These are phyloP conservation scores for Conger conger DNA, from an alignment of 2,113 vertebrate species.

Conservation along the genomic window DNA sequence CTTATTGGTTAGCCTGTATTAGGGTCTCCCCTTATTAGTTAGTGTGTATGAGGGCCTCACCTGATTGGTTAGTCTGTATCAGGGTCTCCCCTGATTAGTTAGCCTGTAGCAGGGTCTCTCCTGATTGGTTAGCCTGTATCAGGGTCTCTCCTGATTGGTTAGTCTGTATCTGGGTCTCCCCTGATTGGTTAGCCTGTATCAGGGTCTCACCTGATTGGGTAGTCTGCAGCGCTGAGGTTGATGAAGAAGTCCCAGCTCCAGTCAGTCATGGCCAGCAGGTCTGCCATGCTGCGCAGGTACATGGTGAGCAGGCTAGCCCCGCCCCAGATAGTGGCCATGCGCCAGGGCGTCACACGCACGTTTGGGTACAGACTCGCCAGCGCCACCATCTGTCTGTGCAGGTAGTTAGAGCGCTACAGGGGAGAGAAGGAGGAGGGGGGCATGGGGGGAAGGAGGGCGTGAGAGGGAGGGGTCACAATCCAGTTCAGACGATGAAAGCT, in stretches of 20 bases:
- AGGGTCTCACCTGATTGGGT: constrained; percentile 86
- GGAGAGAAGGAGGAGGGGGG: constrained; percentile 32
- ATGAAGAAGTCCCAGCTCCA: constrained; percentile 99
- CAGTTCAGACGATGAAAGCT: not conserved
- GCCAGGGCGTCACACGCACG: constrained; percentile 90
- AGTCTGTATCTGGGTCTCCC: not conserved
- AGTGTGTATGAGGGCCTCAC: not conserved
- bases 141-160: not conserved
- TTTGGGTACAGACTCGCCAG: constrained; percentile 83
- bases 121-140: not conserved
- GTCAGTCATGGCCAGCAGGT: constrained; percentile 91
- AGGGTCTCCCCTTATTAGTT: too few species aligned
- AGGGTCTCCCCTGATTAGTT: not conserved
- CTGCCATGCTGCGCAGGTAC: constrained; percentile 91
- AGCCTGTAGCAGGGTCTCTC: not conserved
- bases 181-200: not conserved
- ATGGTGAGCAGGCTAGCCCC: constrained; percentile 94
- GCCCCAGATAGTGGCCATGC: constrained; percentile 98
- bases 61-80: not conserved
- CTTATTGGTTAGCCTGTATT: too few species aligned
- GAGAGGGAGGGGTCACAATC: not conserved
- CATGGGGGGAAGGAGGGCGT: constrained; percentile 35
- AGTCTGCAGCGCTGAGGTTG: constrained; percentile 97
- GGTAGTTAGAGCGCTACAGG: constrained; percentile 87
- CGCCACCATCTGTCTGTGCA: constrained; percentile 86